These are phyloP conservation scores for Trichopria drosophilae DNA, from an alignment of 2,888 invertebrate species.

Conservation along the genomic window DNA sequence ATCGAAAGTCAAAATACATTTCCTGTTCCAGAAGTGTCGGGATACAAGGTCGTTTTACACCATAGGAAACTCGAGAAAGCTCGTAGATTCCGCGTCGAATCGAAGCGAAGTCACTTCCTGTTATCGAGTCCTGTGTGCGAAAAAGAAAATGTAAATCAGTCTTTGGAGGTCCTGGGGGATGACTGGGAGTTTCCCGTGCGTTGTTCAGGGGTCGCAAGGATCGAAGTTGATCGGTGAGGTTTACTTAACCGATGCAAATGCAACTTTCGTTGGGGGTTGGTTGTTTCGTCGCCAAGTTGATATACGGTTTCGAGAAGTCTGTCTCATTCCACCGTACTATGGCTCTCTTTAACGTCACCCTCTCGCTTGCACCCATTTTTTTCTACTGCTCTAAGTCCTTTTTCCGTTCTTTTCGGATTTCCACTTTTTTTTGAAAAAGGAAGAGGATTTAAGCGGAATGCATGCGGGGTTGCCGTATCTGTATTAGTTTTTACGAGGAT, in stretches of 20 bases:
- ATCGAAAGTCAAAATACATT: too few relatives aligned
- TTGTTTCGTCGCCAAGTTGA: conserved; percentile 54
- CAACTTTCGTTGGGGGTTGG: conserved; percentile 53
- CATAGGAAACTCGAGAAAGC: too few relatives aligned
- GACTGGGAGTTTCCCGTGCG: conserved; percentile 27
- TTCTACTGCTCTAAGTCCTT: too few relatives aligned
- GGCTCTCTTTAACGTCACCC: too few relatives aligned
- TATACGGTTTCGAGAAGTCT: conserved; percentile 51
- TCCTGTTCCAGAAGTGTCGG: too few relatives aligned
- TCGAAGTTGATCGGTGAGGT: conserved; percentile 46
- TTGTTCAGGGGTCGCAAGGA: conserved; percentile 32
- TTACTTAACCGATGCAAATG: conserved; percentile 52
- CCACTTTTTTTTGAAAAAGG: too few relatives aligned
- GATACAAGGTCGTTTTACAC: too few relatives aligned
- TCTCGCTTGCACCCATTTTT: too few relatives aligned
- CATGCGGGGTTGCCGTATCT: conserved; percentile 38
- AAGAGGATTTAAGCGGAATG: too few relatives aligned
- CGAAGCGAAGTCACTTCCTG: conserved; percentile 48
- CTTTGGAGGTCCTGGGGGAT: conserved; percentile 40
- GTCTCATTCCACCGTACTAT: too few relatives aligned
- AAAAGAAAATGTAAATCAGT: conserved; percentile 52
- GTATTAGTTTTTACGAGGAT: conserved; percentile 59
- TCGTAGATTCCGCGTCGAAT: too few relatives aligned
- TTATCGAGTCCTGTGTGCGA: conserved; percentile 46
- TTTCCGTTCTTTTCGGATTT: too few relatives aligned